Evolutionary conservation across 2,113 vertebrate species (phyloP), one percentile per base, ranked within the genome.

Genomic region (Sylvilagus bachmani): DNA sequence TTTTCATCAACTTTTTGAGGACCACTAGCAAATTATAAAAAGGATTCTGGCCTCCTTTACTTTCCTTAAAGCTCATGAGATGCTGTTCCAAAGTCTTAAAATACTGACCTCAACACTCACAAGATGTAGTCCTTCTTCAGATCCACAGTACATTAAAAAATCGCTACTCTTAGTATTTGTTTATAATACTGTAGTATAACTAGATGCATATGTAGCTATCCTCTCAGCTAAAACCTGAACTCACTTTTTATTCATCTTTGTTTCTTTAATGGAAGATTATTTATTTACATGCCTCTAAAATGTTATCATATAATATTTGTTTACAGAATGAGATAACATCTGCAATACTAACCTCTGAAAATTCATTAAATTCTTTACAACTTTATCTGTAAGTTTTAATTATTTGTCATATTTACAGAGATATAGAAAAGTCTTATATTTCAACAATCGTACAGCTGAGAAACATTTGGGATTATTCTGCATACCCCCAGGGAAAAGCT

Each of bases 331-430:
- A 86, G 19, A 11, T 11, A 73, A 94, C 9, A 87, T 67, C 22
- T 36, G 49, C 86, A 69, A 78, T 17, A 78, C 27, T 85, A 84
- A 84, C 10, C 16, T 80, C 79, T 53, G 78, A 96, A 95, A 79
- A 70, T 66, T 25, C 75, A 88, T 31, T 70, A 36, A 87, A 67
- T 55, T 90, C 58, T 78, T 75, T 81, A 79, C 1, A 77, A 36
- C 14, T 19, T 79, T 24, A 86, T 9, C 44, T 2, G 53, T 6
- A 58, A 92, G 24, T 53, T 70, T 55, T 70, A 91, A 33, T 53
- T 64, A 25, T 66, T 2, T 71, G 8, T 49, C 8, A 53, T 79
- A 82, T 0, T 24, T 75, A 69, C 9, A 87, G 38, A 79, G 93
- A 55, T 73, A 29, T 12, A 44, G 71, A 70, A 44, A 93, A 71